Evolutionary conservation across 2,797 vertebrate species (phyloP).

Genomic region (Alcedo atthis): DNA sequence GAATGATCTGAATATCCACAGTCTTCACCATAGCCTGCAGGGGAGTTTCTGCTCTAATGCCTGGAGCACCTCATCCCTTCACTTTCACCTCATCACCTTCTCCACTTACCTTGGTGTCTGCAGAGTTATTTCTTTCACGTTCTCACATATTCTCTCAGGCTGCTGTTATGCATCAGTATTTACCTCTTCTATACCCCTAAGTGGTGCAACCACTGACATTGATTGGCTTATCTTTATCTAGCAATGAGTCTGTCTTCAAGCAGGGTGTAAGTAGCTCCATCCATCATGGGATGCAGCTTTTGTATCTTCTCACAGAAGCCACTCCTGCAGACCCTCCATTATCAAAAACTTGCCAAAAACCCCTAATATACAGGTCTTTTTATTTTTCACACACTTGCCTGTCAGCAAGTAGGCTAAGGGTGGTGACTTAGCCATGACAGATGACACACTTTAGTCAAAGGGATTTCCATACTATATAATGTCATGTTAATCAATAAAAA

Average conservation of each 20-base stretch:
- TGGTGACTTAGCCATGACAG: not conserved
- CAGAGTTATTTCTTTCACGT: not conserved
- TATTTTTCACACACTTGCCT: not conserved
- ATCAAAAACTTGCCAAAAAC: not conserved
- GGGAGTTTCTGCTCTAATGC: accelerated
- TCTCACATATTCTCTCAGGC: not conserved
- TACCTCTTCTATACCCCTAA: not conserved
- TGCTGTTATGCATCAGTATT: not conserved
- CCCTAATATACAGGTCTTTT: not conserved
- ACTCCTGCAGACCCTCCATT: not conserved
- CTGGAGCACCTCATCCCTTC: not conserved
- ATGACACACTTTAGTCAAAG: not conserved
- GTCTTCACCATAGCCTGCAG: not conserved
- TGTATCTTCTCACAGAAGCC: not conserved
- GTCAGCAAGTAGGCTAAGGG: not conserved
- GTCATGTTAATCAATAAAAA: not conserved
- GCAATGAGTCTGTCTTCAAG: not conserved
- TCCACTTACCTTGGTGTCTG: not conserved
- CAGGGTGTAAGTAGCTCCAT: accelerated
- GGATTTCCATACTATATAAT: not conserved
- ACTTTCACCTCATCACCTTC: not conserved
- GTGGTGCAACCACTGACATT: not conserved
- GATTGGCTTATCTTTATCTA: not conserved
- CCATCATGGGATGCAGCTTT: not conserved
- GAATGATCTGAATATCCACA: not conserved